Evolutionary conservation across 2,797 vertebrate genomes (phyloP).

Genomic region (Chiroxiphia lanceolata): DNA sequence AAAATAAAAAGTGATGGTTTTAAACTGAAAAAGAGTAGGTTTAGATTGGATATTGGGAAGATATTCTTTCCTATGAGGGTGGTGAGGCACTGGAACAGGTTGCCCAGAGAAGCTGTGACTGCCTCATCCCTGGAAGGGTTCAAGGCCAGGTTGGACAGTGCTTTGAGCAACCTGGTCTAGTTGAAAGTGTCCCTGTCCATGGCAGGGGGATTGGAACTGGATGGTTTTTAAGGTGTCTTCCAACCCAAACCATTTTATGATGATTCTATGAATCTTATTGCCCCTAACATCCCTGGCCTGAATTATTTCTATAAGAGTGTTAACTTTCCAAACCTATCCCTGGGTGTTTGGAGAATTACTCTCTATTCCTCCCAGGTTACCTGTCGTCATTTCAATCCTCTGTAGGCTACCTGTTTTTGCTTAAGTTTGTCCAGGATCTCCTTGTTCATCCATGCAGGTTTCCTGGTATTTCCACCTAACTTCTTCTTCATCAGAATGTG

Average conservation of each 20-base stretch:
- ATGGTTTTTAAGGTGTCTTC: background rate
- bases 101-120: background rate
- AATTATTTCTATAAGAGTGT: background rate
- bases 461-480: background rate
- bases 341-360: background rate
- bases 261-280: background rate
- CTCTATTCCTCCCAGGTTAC: background rate
- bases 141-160: background rate
- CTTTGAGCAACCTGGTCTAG: background rate
- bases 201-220: background rate
- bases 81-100: background rate
- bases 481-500: background rate
- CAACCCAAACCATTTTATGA: background rate
- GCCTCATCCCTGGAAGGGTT: background rate
- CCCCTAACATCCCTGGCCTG: background rate
- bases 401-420: background rate
- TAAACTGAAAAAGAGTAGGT: background rate
- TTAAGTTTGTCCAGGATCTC: background rate
- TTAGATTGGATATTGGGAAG: background rate
- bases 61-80: background rate
- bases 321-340: background rate
- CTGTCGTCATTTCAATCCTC: background rate
- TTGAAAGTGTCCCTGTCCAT: rapidly evolving
- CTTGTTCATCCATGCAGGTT: background rate
- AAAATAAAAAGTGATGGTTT: background rate